Evolutionary conservation across 2,797 vertebrate genomes (phyloP).

Genomic region (Prunella strophiata): DNA sequence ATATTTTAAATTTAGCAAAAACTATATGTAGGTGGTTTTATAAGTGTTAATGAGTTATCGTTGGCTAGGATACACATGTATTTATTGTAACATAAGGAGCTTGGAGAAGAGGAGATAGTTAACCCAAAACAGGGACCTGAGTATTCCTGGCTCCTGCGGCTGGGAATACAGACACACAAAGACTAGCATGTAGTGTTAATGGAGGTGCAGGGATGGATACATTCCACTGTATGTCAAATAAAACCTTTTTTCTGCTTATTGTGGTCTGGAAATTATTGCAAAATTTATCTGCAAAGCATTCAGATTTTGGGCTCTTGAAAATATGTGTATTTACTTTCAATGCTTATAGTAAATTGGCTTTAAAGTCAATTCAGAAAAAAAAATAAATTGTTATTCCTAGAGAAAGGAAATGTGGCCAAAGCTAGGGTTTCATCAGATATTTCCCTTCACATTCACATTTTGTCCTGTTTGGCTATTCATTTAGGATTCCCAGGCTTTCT

Average conservation of each 20-base stretch:
- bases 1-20: background rate
- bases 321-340: background rate
- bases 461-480: slow-evolving; percentile 21
- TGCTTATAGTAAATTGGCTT: background rate
- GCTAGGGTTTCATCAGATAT: background rate
- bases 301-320: background rate
- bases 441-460: background rate
- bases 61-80: background rate
- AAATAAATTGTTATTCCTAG: background rate
- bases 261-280: background rate
- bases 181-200: background rate
- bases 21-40: background rate
- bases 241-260: background rate
- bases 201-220: background rate
- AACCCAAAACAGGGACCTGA: background rate
- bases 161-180: background rate
- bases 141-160: background rate
- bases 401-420: background rate
- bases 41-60: background rate
- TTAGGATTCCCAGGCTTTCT: slow-evolving; percentile 7
- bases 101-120: background rate
- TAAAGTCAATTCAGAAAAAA: background rate
- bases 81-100: background rate
- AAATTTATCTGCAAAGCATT: background rate
- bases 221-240: background rate